Evolutionary conservation across 2,888 invertebrate species (phyloP).

Genomic region (Allolobophora icterica): DNA sequence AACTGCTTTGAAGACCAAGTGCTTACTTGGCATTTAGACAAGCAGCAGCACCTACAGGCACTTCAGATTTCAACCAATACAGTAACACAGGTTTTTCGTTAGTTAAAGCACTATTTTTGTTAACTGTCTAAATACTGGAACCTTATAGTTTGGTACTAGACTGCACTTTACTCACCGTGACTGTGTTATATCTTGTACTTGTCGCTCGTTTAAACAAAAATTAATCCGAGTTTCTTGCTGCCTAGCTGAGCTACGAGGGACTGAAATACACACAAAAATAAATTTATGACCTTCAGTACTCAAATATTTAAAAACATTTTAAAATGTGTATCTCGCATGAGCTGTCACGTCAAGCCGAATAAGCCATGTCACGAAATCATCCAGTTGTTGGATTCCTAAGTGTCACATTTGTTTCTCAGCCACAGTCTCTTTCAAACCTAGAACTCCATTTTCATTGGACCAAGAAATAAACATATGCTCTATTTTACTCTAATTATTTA

Average conservation of each 20-base stretch:
- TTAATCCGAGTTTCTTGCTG: conserved; percentile 85
- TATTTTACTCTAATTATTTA: background rate
- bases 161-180: conserved; percentile 69
- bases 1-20: too few relatives aligned
- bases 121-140: too few relatives aligned
- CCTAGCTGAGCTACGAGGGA: conserved; percentile 65
- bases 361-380: background rate
- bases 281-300: background rate
- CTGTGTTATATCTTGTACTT: conserved; percentile 88
- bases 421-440: background rate
- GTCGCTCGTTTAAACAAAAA: conserved; percentile 89
- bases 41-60: too few relatives aligned
- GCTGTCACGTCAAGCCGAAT: background rate
- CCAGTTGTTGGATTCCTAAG: background rate
- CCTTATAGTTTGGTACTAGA: background rate
- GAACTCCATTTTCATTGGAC: background rate
- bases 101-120: background rate
- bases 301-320: background rate
- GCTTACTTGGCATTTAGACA: too few relatives aligned
- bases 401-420: background rate
- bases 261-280: conserved; percentile 50
- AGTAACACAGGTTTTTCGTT: too few relatives aligned
- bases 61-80: too few relatives aligned
- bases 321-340: background rate
- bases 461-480: background rate